These are phyloP conservation scores for Meteorus sp. DNA, from an alignment of 1,140 invertebrate genomes.

Conservation along the genomic window DNA sequence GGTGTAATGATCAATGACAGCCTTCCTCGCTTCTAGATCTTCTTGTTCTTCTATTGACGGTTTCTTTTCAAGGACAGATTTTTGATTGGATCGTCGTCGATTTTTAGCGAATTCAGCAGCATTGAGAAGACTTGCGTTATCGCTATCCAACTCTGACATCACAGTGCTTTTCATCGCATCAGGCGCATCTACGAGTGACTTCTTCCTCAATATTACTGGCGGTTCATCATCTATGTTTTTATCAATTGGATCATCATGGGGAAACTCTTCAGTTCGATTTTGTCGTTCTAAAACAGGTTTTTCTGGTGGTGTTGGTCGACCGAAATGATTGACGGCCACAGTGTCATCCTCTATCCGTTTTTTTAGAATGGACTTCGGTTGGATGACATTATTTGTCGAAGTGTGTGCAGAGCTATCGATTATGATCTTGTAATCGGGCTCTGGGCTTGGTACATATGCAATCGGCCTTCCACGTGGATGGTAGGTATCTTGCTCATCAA, in stretches of 20 bases:
- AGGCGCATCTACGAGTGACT: constrained; percentile 39
- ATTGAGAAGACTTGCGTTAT: constrained; percentile 42
- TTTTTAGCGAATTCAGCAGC: constrained; percentile 53
- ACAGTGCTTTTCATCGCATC: constrained; percentile 20
- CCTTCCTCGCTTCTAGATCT: constrained; percentile 62
- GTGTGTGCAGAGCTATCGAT: constrained; percentile 17
- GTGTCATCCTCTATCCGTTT: constrained; percentile 52
- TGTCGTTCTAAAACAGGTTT: constrained; percentile 37
- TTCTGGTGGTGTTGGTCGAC: constrained; percentile 43
- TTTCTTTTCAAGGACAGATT: constrained; percentile 28
- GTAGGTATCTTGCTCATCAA: constrained; percentile 70
- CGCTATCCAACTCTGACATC: constrained; percentile 44
- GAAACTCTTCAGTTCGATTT: constrained; percentile 25
- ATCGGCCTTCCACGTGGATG: constrained; percentile 61
- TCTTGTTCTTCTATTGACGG: constrained; percentile 60
- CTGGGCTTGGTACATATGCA: constrained; percentile 29
- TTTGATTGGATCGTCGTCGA: constrained; percentile 46
- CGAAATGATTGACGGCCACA: constrained; percentile 41
- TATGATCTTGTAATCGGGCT: constrained; percentile 25
- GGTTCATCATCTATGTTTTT: neutral
- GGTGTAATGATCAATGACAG: constrained; percentile 77
- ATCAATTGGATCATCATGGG: constrained; percentile 17
- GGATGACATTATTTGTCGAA: constrained; percentile 55
- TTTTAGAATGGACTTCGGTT: constrained; percentile 78
- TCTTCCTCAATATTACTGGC: constrained; percentile 52